A percentile compares a stretch with the other conserved stretches of the same genome.
phyloP scores from a whole-genome alignment of 2,797 vertebrate genomes.

The Hemitrygon akajei region DNA sequence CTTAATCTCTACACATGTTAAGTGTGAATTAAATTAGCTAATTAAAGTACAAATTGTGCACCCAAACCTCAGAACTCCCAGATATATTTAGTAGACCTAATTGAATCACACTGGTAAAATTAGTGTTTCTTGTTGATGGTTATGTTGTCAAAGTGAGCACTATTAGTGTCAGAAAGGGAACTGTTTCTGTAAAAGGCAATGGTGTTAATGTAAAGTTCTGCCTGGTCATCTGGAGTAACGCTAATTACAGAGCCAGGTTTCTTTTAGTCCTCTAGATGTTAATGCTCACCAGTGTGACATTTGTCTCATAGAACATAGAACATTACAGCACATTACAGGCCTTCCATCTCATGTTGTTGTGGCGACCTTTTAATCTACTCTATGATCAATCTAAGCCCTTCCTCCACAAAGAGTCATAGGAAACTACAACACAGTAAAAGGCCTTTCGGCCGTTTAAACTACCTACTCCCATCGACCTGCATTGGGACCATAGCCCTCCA shows the following conservation, averaged over 20 bases:
- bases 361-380: too few relatives aligned
- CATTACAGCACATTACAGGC: too few relatives aligned
- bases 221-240: background rate
- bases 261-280: background rate
- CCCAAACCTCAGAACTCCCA: background rate
- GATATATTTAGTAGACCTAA: background rate
- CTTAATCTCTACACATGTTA: background rate
- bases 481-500: too few relatives aligned
- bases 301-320: too few relatives aligned
- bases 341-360: too few relatives aligned
- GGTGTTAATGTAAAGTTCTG: background rate
- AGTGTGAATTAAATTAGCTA: background rate
- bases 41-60: background rate
- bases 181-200: background rate
- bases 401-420: too few relatives aligned
- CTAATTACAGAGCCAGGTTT: background rate
- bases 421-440: too few relatives aligned
- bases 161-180: background rate
- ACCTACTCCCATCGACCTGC: too few relatives aligned
- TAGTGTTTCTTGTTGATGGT: background rate
- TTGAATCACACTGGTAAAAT: background rate
- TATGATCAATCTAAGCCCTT: too few relatives aligned
- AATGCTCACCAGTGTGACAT: background rate
- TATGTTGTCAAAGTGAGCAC: background rate
- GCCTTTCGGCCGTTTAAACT: too few relatives aligned